Evolutionary conservation across 2,888 invertebrate species (phyloP), one percentile per base, ranked within the genome.

Genomic region (Meghimatium bilineatum): DNA sequence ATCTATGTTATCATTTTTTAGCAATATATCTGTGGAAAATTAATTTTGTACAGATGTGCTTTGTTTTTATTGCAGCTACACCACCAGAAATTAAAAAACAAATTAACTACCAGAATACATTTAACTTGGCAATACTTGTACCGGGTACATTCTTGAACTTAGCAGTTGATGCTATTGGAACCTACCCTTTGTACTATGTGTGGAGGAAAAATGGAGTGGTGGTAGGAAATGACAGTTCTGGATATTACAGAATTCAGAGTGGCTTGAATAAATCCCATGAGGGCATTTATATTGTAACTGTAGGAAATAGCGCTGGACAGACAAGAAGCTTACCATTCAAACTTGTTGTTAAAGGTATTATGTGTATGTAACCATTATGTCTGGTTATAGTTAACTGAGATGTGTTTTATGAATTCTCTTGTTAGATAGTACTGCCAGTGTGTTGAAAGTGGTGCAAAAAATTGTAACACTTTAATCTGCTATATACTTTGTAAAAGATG

Each of bases 301-400:
- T 79, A 29, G 63, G 63, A 63, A 83, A 83, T 49, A 83, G 52
- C 26, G 63, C 49, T 83, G 83, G 79, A 52, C 29, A 63, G 32
- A 67, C 34, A 10, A 44, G 71, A n/a, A 84, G 84, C 49, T 75
- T 79, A n/a, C 79, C 79, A 34, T 80, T 75, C 63, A 63, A 29
- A 8, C 56, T 84, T 2, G 23, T 36, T 49, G 84, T 84, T 12
- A 79, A 75, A 84, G 80, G 84, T 84, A 60, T 63, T 63, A 44
- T 23, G n/a, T 63, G 60, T 63, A 23, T 63, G 56, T 56, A 56
- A 23, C 2, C 20, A 17, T 56, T 56, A 6, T 56, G 8, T 56
- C 8, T 23, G 44, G n/a, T n/a, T n/a, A n/a, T n/a, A n/a, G n/a
- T 12, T 44, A 12, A 44, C 44, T 44, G 44, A 44, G 5, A 12